Evolutionary conservation across 2,797 vertebrate species (phyloP).

Genomic region (Coluber constrictor): DNA sequence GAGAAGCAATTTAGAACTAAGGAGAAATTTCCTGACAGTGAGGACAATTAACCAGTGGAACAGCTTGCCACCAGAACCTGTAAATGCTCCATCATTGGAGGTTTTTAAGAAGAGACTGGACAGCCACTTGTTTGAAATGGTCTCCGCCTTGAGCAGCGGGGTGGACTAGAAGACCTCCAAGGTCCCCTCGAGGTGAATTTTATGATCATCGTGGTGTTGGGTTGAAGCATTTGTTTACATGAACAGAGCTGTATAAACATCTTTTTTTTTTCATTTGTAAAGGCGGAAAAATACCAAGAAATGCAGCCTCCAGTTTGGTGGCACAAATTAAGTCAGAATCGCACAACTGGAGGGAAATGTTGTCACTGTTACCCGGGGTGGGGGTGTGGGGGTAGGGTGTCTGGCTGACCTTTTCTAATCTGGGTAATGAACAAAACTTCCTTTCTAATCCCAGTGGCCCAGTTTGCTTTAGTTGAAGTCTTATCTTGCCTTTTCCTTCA

Average conservation of each 20-base stretch:
- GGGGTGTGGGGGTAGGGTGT: rapidly evolving
- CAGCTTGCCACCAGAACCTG: not conserved
- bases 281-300: not conserved
- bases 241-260: not conserved
- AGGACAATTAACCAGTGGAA: not conserved
- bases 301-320: not conserved
- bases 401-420: not conserved
- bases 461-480: not conserved
- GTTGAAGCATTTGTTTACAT: not conserved
- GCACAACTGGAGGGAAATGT: not conserved
- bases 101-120: not conserved
- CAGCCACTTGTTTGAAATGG: not conserved
- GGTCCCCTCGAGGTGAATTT: not conserved
- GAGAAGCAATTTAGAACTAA: not conserved
- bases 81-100: not conserved
- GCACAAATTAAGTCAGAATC: not conserved
- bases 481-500: not conserved
- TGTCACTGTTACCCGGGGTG: not conserved
- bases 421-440: not conserved
- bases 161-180: not conserved
- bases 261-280: not conserved
- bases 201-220: not conserved
- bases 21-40: not conserved
- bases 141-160: not conserved
- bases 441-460: not conserved